Evolutionary conservation across 2,113 vertebrate species (phyloP), one percentile per base, ranked within the genome.

Genomic region (Oreocharis arfaki): DNA sequence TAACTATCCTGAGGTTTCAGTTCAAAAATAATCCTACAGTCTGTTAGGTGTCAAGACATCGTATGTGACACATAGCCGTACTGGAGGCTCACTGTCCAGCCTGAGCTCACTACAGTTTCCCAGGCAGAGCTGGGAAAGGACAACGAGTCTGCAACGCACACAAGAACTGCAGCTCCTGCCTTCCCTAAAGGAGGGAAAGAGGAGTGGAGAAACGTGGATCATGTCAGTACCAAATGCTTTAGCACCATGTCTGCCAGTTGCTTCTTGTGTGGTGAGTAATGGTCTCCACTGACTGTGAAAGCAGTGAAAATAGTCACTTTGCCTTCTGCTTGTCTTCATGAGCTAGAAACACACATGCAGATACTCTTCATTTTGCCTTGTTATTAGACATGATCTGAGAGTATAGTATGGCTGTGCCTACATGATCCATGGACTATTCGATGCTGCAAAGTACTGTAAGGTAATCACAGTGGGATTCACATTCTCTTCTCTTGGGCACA

Each of bases 161-260:
- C 5, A 8, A 9, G 46, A 84, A 19, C 33, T 7, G 0, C 33
- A 89, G 18, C 3, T 91, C 39, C 44, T 11, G 4, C 21, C 35
- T 55, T 80, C 44, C 13, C 3, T 35, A 28, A 41, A 1, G 3
- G 13, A 89, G 63, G 42, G 16, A 59, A 78, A 28, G 35, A 69
- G 10, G 22, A 49, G 7, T 1, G 1, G 20, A 65, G 27, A 82
- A 57, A 46, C 0, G 0, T 18, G 3, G 73, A 56, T 16, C 9
- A 33, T 15, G 26, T 24, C n/a, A 17, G 18, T 52, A 32, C 13
- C 42, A 64, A 75, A 24, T 33, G 16, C 26, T 81, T 91, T n/a
- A 41, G 23, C 33, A n/a, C 20, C 14, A 4, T 32, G 11, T 32
- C 63, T 81, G 23, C 23, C 67, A 46, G 17, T 10, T 77, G 21